These are phyloP conservation scores for Teinopalpus imperialis DNA, from an alignment of 2,888 invertebrate genomes.

Conservation along the genomic window DNA sequence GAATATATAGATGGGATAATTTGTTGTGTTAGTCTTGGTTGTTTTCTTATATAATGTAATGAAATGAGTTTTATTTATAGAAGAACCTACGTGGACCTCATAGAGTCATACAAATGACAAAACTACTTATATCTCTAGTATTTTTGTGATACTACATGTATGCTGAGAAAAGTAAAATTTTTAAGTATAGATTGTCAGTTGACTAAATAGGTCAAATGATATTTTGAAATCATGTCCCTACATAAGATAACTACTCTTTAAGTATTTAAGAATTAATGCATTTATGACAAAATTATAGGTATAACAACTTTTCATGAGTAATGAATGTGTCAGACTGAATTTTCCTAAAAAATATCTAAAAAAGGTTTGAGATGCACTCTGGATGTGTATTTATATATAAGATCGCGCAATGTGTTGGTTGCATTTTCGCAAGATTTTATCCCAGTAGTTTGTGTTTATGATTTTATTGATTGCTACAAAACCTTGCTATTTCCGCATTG, in stretches of 20 bases:
- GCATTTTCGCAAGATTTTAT: neutral
- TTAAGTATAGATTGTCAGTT: constrained; percentile 1
- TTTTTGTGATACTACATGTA: neutral
- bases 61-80: too few relatives aligned
- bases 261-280: constrained; percentile 22
- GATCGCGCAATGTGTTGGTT: neutral
- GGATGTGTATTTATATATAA: constrained; percentile 24
- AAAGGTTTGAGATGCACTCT: too few relatives aligned
- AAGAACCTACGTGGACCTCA: constrained; percentile 1
- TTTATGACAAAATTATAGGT: too few relatives aligned
- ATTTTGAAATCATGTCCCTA: constrained; percentile 37
- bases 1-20: too few relatives aligned
- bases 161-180: neutral
- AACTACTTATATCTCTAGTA: neutral
- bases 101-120: constrained; percentile 2
- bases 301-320: too few relatives aligned
- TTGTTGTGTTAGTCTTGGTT: too few relatives aligned
- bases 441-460: too few relatives aligned
- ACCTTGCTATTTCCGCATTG: too few relatives aligned
- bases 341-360: too few relatives aligned
- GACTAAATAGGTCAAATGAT: neutral
- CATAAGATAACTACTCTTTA: constrained; percentile 19
- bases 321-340: too few relatives aligned
- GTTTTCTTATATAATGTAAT: too few relatives aligned
- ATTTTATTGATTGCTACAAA: too few relatives aligned